Base-by-base conservation (phyloP, 2,888 invertebrate species). In the Ariolimax columbianus region DNA sequence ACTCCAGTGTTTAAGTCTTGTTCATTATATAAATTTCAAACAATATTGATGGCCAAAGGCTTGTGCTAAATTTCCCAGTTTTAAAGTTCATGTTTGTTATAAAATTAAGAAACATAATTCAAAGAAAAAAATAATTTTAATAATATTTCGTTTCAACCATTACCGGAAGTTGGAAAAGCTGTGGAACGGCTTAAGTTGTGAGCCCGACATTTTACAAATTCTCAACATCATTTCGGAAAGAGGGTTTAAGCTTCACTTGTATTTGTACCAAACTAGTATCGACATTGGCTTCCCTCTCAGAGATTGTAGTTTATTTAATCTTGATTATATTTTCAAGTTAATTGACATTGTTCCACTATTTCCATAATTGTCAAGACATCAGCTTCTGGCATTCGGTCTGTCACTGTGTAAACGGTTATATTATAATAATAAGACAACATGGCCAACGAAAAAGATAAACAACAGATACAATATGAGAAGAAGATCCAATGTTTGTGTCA, bases 391-490 rank as follows among this genome's bases (percentile, higher is more conserved):
- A 55, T 55, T 47, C 47, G 47, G 47, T 47, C 47, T 47, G 14
- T 47, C n/a, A n/a, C n/a, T n/a, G n/a, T 6, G 47, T 47, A 47
- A 47, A 47, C 47, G 14, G 47, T 9, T 14, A 47, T 47, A 47
- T n/a, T n/a, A n/a, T n/a, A n/a, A n/a, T n/a, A n/a, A n/a, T n/a
- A n/a, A n/a, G 47, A 14, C 26, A 19, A 2, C 19, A 73, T 73
- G 73, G 43, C 73, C 0, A 14, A 26, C 14, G 51, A 51, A 0
- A 75, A 75, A 43, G 51, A 75, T 7, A 40, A 40, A 26, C 66
- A 40, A 3, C 84, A 84, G 36, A 55, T 79, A 17, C 79, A 79
- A 33, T 84, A 70, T 66, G 82, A 85, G 81, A 82, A 82, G 26
- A 85, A 85, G 40, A 77, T 77, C n/a, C 82, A 77, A 7, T 59